Evolutionary conservation across 2,797 vertebrate species (phyloP), one percentile per base, ranked within the genome.

Genomic region (Galagoides demidoff): DNA sequence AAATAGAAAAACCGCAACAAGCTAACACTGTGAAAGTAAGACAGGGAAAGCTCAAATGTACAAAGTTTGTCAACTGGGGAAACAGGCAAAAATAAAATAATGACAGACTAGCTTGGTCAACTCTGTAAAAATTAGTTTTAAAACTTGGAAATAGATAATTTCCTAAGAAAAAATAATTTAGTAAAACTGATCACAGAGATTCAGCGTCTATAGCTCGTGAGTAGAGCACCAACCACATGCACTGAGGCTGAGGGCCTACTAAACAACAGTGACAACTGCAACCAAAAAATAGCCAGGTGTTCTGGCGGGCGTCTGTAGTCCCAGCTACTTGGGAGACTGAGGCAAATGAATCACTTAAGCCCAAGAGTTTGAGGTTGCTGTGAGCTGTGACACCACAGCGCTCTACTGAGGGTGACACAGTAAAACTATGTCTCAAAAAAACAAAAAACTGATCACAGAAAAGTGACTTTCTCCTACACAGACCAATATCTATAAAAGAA

Each of bases 111-210:
- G 2, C 45, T 43, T 34, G 57, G 66, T 29, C 27, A 79, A 86
- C 29, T 66, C 61, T 83, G 17, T 39, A 52, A 20, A 76, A 68
- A 92, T 70, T n/a, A 78, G 29, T 29, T 68, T 64, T 52, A 89
- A 92, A 88, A 52, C 17, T 49, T 55, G 27, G 29, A 91, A 81
- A 68, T 1, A 45, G 14, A 9, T 29, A 57, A 37, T 66, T 82
- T 85, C 76, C 74, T 79, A 82, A 81, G n/a, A n/a, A 76, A 68
- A 95, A 22, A 68, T 13, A 93, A 70, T 20, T 73, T 13, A 89
- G 64, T 84, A 88, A 77, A 96, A 64, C 27, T 34, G 23, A 68
- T 3, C 23, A 68, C 12, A 59, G 52, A 45, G 14, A 14, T 16
- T 52, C 49, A 52, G 49, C 1, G 14, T 3, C 49, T 3, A 16